A percentile compares a stretch with the other conserved stretches of the same genome.
phyloP scores from a whole-genome alignment of 2,888 invertebrate genomes.

The Aethes cnicana region DNA sequence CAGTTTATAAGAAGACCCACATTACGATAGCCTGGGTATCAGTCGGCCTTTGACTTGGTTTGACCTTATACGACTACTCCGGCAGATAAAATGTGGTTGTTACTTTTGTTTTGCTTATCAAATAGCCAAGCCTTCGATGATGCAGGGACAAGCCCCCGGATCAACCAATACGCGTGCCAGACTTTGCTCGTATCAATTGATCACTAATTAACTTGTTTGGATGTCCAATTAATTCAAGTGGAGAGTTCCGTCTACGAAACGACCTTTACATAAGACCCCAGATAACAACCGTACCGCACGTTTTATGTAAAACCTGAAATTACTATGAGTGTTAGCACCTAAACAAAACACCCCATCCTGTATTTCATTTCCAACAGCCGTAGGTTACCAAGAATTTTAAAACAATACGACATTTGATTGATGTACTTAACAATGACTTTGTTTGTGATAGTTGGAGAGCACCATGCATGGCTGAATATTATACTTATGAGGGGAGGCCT shows the following conservation, averaged over 20 bases:
- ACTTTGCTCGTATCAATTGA: slow-evolving; percentile 17
- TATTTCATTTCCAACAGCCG: not conserved
- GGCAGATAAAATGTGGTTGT: slow-evolving; percentile 20
- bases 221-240: not conserved
- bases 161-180: slow-evolving; percentile 18
- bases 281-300: not conserved
- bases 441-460: not conserved
- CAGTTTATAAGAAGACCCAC: slow-evolving; percentile 58
- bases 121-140: slow-evolving; percentile 30
- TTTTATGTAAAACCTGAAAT: too few species aligned
- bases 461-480: not conserved
- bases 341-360: too few species aligned
- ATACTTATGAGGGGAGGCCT: not conserved
- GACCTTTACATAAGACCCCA: not conserved
- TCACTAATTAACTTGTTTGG: slow-evolving; percentile 12
- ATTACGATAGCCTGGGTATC: slow-evolving; percentile 54
- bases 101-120: slow-evolving; percentile 24
- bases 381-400: slow-evolving; percentile 5
- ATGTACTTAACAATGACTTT: slow-evolving; percentile 6
- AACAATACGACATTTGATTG: slow-evolving; percentile 1
- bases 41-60: slow-evolving; percentile 49
- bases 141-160: slow-evolving; percentile 61
- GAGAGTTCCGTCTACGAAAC: not conserved
- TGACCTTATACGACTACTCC: slow-evolving; percentile 41
- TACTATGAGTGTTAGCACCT: too few species aligned